Conservation (phyloP, 2,113 vertebrate genomes). For the Hoplias malabaricus region DNA sequence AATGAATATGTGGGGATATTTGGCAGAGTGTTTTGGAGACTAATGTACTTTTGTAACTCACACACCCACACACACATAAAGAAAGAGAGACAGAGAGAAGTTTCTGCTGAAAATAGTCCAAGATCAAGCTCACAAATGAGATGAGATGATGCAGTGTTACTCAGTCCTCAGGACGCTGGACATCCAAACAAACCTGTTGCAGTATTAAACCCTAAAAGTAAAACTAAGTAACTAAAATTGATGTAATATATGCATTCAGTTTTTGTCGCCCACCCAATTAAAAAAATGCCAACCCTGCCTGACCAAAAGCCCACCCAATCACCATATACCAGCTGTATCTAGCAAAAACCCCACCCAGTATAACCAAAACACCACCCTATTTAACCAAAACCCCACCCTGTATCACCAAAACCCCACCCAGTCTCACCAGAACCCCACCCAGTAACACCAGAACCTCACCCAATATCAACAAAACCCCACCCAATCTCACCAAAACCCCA, state of each 20-base stretch:
- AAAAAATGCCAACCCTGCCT: too few relatives aligned
- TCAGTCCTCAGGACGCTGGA: constrained; percentile 31
- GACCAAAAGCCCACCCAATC: too few relatives aligned
- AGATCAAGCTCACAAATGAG: constrained; percentile 19
- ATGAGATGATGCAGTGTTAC: constrained; percentile 43
- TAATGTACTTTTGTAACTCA: constrained; percentile 19
- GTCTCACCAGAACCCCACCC: too few relatives aligned
- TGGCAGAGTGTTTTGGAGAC: constrained; percentile 34
- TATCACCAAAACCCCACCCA: too few relatives aligned
- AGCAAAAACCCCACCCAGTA: too few relatives aligned
- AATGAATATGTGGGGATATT: constrained; percentile 15
- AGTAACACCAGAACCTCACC: too few relatives aligned
- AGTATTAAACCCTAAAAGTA: constrained; percentile 40
- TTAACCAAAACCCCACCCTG: too few relatives aligned
- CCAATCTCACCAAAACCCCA: too few relatives aligned
- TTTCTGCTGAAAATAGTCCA: constrained; percentile 7
- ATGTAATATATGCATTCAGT: constrained; percentile 33
- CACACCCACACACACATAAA: background rate
- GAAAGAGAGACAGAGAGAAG: constrained; percentile 21
- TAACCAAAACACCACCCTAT: too few relatives aligned
- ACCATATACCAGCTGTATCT: too few relatives aligned
- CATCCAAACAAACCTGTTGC: background rate
- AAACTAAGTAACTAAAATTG: constrained; percentile 21
- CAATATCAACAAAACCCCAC: too few relatives aligned
- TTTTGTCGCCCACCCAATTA: too few relatives aligned